These are phyloP conservation scores for Coilia nasus DNA, from an alignment of 2,797 vertebrate species.

Conservation along the genomic window DNA sequence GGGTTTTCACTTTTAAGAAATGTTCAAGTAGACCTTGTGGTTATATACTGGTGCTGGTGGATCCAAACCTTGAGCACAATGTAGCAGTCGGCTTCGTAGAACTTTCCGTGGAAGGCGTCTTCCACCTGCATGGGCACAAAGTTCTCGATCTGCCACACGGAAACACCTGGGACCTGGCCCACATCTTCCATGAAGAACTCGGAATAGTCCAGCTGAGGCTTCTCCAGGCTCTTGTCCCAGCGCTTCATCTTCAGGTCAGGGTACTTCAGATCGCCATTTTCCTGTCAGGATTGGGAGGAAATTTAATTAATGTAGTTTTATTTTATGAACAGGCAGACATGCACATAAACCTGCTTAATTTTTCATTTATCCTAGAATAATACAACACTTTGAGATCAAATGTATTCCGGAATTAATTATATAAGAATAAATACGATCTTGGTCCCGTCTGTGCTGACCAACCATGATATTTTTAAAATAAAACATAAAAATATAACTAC, in stretches of 20 bases:
- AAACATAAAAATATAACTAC: neutral
- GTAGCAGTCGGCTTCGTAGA: constrained; percentile 98
- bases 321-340: too few species aligned
- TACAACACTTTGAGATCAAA: neutral
- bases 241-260: constrained; percentile 83
- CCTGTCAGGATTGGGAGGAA: constrained; percentile 67
- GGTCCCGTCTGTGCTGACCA: neutral
- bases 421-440: neutral
- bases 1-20: neutral
- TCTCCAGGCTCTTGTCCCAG: constrained; percentile 96
- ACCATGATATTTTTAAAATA: neutral
- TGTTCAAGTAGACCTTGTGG: neutral
- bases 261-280: constrained; percentile 80
- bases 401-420: neutral
- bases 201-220: constrained; percentile 92
- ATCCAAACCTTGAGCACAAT: constrained; percentile 88
- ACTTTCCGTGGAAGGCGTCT: constrained; percentile 90
- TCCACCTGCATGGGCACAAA: constrained; percentile 89
- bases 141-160: constrained; percentile 97
- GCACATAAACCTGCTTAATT: too few species aligned
- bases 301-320: too few species aligned
- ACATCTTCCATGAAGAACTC: constrained; percentile 93
- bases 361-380: neutral
- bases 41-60: neutral
- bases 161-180: constrained; percentile 87